Evolutionary conservation across 2,888 invertebrate species (phyloP).

Genomic region (Drosophila mimetica): DNA sequence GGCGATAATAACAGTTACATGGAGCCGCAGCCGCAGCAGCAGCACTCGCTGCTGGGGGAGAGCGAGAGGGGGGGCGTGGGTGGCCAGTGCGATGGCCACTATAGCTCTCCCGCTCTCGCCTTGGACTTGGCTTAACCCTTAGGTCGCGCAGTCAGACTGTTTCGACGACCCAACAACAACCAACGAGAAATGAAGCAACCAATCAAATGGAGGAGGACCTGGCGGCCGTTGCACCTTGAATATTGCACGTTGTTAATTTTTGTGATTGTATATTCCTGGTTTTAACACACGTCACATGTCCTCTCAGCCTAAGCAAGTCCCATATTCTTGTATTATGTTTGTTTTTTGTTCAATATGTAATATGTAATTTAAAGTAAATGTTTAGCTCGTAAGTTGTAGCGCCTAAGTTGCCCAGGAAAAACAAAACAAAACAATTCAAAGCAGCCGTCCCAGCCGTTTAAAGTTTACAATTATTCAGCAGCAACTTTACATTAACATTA

Average conservation of each 20-base stretch:
- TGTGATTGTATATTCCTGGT: slow-evolving; percentile 81
- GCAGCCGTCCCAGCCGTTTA: slow-evolving; percentile 53
- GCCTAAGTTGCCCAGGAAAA: slow-evolving; percentile 47
- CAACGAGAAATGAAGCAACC: background rate
- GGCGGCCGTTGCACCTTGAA: slow-evolving; percentile 58
- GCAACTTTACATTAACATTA: slow-evolving; percentile 31
- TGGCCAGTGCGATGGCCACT: slow-evolving; percentile 31
- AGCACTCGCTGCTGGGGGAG: slow-evolving; percentile 35
- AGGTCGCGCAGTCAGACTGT: slow-evolving; percentile 66
- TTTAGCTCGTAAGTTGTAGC: slow-evolving; percentile 38
- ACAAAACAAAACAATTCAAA: slow-evolving; percentile 46
- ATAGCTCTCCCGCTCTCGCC: slow-evolving; percentile 68
- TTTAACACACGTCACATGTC: slow-evolving; percentile 35
- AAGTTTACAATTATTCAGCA: slow-evolving; percentile 28
- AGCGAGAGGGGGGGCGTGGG: slow-evolving; percentile 35
- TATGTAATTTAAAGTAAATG: slow-evolving; percentile 34
- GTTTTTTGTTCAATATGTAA: slow-evolving; percentile 42
- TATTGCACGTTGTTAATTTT: slow-evolving; percentile 82
- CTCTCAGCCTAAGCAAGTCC: slow-evolving; percentile 3
- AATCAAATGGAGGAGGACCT: slow-evolving; percentile 14
- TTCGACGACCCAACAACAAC: background rate
- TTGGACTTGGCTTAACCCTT: slow-evolving; percentile 56
- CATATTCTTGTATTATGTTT: slow-evolving; percentile 42
- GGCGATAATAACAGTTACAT: slow-evolving; percentile 34
- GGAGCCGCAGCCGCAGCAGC: slow-evolving; percentile 45